Percentiles rank a stretch among this genome's conserved stretches.
phyloP scores from a whole-genome alignment of 2,113 vertebrate species.

The Mobula birostris region DNA sequence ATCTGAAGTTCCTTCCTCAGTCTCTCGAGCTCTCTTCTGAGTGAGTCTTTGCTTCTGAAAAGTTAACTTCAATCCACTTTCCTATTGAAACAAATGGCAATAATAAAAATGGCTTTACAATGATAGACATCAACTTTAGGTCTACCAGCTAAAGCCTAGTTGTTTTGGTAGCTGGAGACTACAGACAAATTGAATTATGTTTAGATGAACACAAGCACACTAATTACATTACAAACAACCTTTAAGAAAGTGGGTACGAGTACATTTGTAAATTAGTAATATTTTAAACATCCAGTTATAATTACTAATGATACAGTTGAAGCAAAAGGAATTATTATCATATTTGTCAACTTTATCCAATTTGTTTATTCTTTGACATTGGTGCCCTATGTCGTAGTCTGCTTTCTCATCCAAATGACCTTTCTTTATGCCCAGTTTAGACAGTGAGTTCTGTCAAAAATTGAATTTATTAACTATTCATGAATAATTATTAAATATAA shows the following conservation, averaged over 20 bases:
- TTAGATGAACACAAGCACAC: background rate
- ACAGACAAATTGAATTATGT: background rate
- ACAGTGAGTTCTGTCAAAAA: background rate
- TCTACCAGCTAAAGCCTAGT: background rate
- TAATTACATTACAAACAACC: background rate
- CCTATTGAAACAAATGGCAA: constrained; percentile 66
- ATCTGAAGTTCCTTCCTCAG: constrained; percentile 71
- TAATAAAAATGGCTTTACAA: constrained; percentile 23
- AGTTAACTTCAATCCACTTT: constrained; percentile 94
- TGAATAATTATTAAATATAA: background rate
- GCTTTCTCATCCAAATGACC: background rate
- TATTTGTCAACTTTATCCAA: background rate
- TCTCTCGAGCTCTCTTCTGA: constrained; percentile 81
- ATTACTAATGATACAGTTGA: background rate
- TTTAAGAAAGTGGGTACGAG: background rate
- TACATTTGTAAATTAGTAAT: background rate
- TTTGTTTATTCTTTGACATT: background rate
- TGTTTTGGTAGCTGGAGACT: background rate
- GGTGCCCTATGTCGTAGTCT: background rate
- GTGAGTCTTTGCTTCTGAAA: constrained; percentile 94
- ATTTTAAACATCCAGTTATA: background rate
- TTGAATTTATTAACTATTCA: background rate
- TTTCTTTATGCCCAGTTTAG: background rate
- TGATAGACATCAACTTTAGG: constrained; percentile 42
- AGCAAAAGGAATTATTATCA: background rate